Evolutionary conservation across 2,797 vertebrate genomes (phyloP).

Genomic region (Pseudomugil tenellus): DNA sequence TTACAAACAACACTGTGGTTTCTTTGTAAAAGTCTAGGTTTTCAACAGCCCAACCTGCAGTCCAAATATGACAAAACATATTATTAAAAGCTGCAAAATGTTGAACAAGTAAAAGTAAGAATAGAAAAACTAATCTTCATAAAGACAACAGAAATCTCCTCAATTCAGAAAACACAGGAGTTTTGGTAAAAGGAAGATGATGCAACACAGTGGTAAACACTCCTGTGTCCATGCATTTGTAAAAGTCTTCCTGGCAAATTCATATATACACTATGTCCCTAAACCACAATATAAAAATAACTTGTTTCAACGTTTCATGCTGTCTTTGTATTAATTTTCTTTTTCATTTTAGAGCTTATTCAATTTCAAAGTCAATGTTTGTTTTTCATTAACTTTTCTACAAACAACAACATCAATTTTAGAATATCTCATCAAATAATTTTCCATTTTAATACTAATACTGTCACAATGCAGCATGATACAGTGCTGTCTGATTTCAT

Average conservation of each 20-base stretch:
- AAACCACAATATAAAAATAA: neutral
- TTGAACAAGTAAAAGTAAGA: neutral
- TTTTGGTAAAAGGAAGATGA: neutral
- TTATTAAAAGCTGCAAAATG: neutral
- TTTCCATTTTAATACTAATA: neutral
- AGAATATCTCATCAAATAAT: neutral
- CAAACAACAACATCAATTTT: neutral
- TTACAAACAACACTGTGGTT: neutral
- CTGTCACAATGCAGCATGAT: neutral
- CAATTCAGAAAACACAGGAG: neutral
- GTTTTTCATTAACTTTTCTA: neutral
- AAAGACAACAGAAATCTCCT: neutral
- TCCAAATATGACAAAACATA: neutral
- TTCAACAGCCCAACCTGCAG: no score
- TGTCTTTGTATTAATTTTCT: neutral
- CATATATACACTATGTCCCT: neutral
- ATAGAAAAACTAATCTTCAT: neutral
- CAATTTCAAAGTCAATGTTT: neutral
- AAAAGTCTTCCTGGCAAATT: neutral
- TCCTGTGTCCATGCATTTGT: neutral
- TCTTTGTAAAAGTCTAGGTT: neutral
- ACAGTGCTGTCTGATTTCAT: neutral
- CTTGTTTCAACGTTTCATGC: conserved; percentile 3
- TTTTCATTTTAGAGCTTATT: neutral
- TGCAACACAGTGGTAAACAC: neutral